These are phyloP conservation scores for Emmelina monodactyla DNA, from an alignment of 2,888 invertebrate species.

Conservation along the genomic window DNA sequence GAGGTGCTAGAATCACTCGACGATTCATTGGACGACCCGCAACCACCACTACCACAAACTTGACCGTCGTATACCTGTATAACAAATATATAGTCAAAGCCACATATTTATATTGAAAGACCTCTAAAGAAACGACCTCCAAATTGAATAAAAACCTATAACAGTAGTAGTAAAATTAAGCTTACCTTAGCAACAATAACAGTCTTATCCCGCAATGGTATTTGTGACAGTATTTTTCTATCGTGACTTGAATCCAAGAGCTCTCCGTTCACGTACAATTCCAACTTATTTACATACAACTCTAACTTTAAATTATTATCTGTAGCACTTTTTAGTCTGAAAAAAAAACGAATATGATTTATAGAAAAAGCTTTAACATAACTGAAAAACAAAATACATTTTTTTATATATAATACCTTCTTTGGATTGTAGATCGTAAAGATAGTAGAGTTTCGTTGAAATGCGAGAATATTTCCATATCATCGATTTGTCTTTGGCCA, in stretches of 20 bases:
- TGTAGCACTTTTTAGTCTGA: conserved; percentile 50
- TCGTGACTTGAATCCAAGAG: conserved; percentile 87
- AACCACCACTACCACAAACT: conserved; percentile 55
- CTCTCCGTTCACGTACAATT: conserved; percentile 90
- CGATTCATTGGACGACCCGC: conserved; percentile 74
- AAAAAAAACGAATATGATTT: conserved; percentile 22
- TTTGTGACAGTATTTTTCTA: conserved; percentile 84
- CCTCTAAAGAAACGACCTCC: too few species aligned
- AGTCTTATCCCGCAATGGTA: conserved; percentile 88
- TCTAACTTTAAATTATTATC: conserved; percentile 83
- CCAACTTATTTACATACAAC: conserved; percentile 89
- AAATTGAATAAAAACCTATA: too few species aligned
- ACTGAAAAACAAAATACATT: too few species aligned
- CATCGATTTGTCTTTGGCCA: conserved; percentile 87
- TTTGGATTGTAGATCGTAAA: conserved; percentile 79
- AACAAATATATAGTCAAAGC: conserved; percentile 2
- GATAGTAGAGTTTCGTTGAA: conserved; percentile 93
- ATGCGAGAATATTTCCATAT: conserved; percentile 91
- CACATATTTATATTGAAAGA: too few species aligned
- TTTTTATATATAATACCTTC: conserved; percentile 53
- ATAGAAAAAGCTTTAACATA: too few species aligned
- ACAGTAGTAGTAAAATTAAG: neutral
- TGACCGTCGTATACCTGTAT: conserved; percentile 53
- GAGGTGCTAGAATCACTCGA: conserved; percentile 95
- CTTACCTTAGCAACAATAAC: conserved; percentile 67